Evolutionary conservation across 2,797 vertebrate genomes (phyloP).

Genomic region (Anguilla anguilla): DNA sequence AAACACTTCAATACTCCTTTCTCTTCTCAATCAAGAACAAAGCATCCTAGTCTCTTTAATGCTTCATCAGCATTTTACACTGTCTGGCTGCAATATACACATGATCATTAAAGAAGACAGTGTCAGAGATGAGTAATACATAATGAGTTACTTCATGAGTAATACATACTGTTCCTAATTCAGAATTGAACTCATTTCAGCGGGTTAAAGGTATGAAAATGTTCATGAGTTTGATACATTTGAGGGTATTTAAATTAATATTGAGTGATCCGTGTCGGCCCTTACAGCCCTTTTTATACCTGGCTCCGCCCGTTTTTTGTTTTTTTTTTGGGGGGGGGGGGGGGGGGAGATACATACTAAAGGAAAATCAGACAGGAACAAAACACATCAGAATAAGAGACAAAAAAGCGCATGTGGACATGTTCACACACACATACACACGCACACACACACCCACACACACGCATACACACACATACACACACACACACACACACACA

Average conservation of each 20-base stretch:
- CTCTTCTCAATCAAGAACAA: constrained; percentile 10
- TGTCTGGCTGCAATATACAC: background rate
- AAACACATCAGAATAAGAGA: background rate
- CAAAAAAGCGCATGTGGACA: background rate
- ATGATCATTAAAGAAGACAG: constrained; percentile 1
- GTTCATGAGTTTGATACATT: background rate
- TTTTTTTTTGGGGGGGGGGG: too few species aligned
- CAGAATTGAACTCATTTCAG: background rate
- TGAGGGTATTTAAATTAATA: too few species aligned
- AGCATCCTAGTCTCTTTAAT: background rate
- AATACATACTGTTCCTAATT: background rate
- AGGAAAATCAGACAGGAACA: background rate
- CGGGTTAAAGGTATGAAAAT: background rate
- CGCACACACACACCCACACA: background rate
- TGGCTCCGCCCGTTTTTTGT: too few species aligned
- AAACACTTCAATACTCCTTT: background rate
- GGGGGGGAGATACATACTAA: background rate
- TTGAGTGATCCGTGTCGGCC: too few species aligned
- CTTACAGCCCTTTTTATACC: too few species aligned
- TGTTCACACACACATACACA: background rate
- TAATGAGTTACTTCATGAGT: background rate
- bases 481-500: background rate
- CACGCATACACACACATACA: background rate
- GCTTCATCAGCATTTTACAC: constrained; percentile 19
- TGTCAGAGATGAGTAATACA: background rate